Evolutionary conservation across 2,113 vertebrate species (phyloP).

Genomic region (Pomatostomus ruficeps): DNA sequence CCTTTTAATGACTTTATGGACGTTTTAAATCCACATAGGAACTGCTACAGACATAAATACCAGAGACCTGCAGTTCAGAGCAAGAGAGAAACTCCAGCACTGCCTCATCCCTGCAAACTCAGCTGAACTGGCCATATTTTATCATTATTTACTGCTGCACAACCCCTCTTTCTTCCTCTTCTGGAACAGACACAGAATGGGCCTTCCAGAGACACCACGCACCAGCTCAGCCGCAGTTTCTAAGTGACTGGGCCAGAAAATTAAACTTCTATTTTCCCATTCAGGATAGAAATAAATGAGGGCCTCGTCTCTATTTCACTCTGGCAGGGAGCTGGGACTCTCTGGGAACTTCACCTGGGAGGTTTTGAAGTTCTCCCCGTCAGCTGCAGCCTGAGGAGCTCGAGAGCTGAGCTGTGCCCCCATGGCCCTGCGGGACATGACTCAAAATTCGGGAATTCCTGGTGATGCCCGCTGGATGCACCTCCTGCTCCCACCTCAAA

Average conservation of each 20-base stretch:
- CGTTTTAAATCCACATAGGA: neutral
- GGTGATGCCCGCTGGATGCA: neutral
- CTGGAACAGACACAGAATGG: neutral
- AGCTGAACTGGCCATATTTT: neutral
- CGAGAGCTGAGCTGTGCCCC: neutral
- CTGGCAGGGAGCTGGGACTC: neutral
- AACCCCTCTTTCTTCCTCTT: neutral
- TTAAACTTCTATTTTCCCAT: neutral
- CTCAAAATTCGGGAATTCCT: neutral
- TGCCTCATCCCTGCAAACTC: neutral
- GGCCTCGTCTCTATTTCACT: neutral
- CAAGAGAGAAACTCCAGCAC: neutral
- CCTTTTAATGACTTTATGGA: neutral
- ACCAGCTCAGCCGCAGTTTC: neutral
- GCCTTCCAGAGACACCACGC: neutral
- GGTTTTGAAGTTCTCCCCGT: neutral
- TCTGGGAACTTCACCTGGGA: neutral
- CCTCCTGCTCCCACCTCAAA: neutral
- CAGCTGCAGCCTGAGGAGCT: neutral
- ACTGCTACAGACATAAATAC: neutral
- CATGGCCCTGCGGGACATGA: neutral
- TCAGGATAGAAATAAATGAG: neutral
- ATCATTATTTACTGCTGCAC: neutral
- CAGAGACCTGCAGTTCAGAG: neutral
- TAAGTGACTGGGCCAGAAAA: slow-evolving; percentile 38